phyloP scores from a whole-genome alignment of 2,797 vertebrate species.

The Phalanger gymnotis region DNA sequence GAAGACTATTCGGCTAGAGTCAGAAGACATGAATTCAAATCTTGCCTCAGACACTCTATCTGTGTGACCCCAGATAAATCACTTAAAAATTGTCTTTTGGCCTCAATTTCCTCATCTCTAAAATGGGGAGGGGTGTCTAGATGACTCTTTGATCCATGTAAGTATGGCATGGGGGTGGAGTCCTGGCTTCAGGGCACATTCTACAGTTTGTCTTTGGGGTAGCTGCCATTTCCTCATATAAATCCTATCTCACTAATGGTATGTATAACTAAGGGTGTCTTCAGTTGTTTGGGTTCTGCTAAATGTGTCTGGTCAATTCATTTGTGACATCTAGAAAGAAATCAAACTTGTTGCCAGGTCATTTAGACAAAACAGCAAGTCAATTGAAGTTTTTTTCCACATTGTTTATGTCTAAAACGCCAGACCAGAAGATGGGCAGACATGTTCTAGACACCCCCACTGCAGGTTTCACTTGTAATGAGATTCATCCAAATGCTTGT shows the following conservation, averaged over 20 bases:
- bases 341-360: not conserved
- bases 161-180: not conserved
- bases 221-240: not conserved
- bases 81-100: not conserved
- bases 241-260: not conserved
- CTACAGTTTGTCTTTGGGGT: not conserved
- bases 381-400: not conserved
- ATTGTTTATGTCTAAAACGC: not conserved
- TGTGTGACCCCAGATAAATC: not conserved
- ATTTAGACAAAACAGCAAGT: not conserved
- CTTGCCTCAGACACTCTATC: not conserved
- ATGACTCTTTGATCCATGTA: not conserved
- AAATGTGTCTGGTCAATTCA: not conserved
- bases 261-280: too few species aligned
- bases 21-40: not conserved
- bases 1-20: not conserved
- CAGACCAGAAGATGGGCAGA: not conserved
- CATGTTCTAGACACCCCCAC: not conserved
- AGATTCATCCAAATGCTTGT: not conserved
- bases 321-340: not conserved
- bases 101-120: not conserved
- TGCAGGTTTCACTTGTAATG: not conserved
- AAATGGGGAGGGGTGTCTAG: not conserved
- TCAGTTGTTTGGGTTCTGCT: too few species aligned
- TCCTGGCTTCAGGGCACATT: not conserved